Conservation (phyloP, 2,113 vertebrate species). For the Sigmodon hispidus region DNA sequence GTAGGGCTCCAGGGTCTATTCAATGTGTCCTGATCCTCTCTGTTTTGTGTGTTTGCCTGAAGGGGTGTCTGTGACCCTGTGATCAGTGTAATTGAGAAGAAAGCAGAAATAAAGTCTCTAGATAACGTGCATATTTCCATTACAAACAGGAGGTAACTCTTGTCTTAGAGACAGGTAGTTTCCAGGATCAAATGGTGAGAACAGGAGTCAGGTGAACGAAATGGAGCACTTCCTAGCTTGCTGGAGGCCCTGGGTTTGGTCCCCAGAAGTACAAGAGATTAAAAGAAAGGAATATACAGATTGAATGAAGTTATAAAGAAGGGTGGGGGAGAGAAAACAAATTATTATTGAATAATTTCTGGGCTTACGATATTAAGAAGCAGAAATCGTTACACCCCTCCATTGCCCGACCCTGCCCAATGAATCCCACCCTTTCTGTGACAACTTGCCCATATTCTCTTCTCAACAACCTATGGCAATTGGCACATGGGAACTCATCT, state of each 20-base stretch:
- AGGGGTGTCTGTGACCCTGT: slow-evolving; percentile 51
- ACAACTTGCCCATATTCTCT: slow-evolving; percentile 7
- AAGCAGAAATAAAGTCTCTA: slow-evolving; percentile 60
- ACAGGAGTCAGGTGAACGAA: background rate
- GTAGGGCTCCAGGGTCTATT: background rate
- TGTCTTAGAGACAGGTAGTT: slow-evolving; percentile 53
- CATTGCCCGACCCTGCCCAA: background rate
- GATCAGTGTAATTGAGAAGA: slow-evolving; percentile 19
- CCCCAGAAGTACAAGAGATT: background rate
- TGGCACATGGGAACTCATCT: slow-evolving; percentile 55
- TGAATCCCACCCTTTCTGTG: slow-evolving; percentile 10
- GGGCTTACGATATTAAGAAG: background rate
- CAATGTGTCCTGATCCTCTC: slow-evolving; percentile 22
- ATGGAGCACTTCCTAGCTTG: background rate
- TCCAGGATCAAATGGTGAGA: slow-evolving; percentile 27
- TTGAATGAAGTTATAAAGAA: background rate
- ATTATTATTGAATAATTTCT: background rate
- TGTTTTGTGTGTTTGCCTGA: slow-evolving; percentile 45
- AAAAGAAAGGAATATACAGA: background rate
- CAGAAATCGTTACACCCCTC: background rate
- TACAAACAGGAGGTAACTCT: slow-evolving; percentile 40
- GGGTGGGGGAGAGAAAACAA: background rate
- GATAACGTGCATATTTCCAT: slow-evolving; percentile 57
- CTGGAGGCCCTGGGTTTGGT: background rate
- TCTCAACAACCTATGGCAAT: slow-evolving; percentile 15